These are phyloP conservation scores for Galemys pyrenaicus DNA, from an alignment of 2,113 vertebrate species.

Conservation along the genomic window DNA sequence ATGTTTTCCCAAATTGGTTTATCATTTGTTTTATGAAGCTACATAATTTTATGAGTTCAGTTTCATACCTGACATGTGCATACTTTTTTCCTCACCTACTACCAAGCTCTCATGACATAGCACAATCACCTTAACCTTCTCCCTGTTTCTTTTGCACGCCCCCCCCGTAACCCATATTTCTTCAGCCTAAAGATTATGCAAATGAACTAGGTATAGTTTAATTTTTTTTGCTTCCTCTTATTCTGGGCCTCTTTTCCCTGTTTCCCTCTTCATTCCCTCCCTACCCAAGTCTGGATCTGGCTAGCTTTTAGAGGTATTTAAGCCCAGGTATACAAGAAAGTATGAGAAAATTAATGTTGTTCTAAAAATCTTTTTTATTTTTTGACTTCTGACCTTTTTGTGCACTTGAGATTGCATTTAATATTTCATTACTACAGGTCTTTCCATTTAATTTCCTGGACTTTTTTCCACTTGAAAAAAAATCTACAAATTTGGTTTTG, in stretches of 20 bases:
- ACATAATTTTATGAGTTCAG: too few species aligned
- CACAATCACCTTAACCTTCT: too few species aligned
- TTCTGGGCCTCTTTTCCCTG: background rate
- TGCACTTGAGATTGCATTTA: constrained; percentile 77
- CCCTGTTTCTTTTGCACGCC: too few species aligned
- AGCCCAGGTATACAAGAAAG: background rate
- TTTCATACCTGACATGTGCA: too few species aligned
- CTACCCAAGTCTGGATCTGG: background rate
- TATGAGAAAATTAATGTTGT: constrained; percentile 68
- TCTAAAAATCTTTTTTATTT: constrained; percentile 49
- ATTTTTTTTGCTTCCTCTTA: background rate
- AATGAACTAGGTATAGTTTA: background rate
- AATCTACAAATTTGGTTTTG: constrained; percentile 67
- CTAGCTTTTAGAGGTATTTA: background rate
- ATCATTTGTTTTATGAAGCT: too few species aligned
- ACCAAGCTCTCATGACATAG: too few species aligned
- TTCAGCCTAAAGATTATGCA: too few species aligned
- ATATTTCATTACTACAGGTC: constrained; percentile 76
- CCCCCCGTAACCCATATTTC: too few species aligned
- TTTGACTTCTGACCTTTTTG: constrained; percentile 67
- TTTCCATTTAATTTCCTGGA: constrained; percentile 74
- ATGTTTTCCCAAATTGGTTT: too few species aligned
- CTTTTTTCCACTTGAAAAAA: constrained; percentile 62
- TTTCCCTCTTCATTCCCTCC: background rate
- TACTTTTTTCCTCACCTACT: too few species aligned